Evolutionary conservation across 2,888 invertebrate species (phyloP).

Genomic region (Campoplex nolae): DNA sequence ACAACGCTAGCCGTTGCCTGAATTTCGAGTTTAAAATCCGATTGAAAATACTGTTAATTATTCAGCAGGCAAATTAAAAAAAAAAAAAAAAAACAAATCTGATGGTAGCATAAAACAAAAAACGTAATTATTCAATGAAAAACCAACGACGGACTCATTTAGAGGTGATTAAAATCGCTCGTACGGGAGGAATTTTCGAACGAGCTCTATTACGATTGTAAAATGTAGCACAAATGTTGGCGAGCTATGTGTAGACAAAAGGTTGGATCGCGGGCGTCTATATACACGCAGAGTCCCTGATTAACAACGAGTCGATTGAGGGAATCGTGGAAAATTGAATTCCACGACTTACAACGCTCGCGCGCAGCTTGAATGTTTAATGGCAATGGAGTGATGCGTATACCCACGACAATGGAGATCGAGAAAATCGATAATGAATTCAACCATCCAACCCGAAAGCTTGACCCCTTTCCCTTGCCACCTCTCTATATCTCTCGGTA

Average conservation of each 20-base stretch:
- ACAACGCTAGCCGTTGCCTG: not conserved
- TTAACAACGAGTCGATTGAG: conserved; percentile 20
- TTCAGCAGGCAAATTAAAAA: not conserved
- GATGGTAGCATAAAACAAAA: not conserved
- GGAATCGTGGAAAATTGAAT: conserved; percentile 55
- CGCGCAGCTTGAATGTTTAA: conserved; percentile 21
- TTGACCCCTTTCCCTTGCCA: not conserved
- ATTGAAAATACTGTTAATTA: not conserved
- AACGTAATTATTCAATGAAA: not conserved
- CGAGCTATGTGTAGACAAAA: not conserved
- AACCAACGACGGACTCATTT: not conserved
- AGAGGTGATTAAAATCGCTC: not conserved
- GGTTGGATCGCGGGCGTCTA: not conserved
- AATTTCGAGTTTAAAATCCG: not conserved
- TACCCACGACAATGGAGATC: conserved; percentile 43
- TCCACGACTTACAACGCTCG: conserved; percentile 4
- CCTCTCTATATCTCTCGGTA: not conserved
- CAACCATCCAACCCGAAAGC: conserved; percentile 53
- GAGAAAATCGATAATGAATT: conserved; percentile 61
- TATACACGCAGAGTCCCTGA: not conserved
- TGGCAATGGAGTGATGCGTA: conserved; percentile 16
- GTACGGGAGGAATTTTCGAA: not conserved
- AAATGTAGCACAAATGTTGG: not conserved
- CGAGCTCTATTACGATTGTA: not conserved
- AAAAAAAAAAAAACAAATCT: not conserved